These are phyloP conservation scores for Trichomycterus rosablanca DNA, from an alignment of 2,113 vertebrate genomes.

Conservation along the genomic window DNA sequence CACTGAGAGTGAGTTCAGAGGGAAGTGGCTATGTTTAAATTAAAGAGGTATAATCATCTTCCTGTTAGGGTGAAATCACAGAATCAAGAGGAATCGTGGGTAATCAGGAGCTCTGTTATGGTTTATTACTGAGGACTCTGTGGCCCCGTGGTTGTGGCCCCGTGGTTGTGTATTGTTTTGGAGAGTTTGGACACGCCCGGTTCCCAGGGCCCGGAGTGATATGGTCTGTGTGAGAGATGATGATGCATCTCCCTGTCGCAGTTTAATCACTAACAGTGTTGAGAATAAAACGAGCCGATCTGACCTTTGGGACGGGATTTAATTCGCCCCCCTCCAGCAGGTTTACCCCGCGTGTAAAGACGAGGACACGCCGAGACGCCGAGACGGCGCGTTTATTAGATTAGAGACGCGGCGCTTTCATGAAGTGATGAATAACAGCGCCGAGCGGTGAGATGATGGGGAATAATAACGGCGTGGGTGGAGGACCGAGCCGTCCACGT, in stretches of 20 bases:
- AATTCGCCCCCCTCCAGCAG: conserved; percentile 43
- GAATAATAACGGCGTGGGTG: conserved; percentile 35
- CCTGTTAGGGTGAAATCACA: too few relatives aligned
- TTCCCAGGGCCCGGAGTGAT: too few relatives aligned
- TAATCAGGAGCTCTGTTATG: too few relatives aligned
- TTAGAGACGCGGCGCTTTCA: conserved; percentile 40
- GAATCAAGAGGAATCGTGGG: too few relatives aligned
- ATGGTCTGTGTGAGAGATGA: conserved; percentile 22
- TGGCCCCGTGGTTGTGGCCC: too few relatives aligned
- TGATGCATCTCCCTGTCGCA: conserved; percentile 29
- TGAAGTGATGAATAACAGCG: conserved; percentile 42
- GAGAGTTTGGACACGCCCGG: too few relatives aligned
- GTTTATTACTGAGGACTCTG: too few relatives aligned
- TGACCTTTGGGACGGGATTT: conserved; percentile 47
- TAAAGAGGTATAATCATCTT: too few relatives aligned
- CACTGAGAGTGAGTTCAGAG: too few relatives aligned
- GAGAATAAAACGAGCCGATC: conserved; percentile 41
- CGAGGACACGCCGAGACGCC: conserved; percentile 24
- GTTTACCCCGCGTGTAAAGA: conserved; percentile 45
- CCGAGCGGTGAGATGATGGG: conserved; percentile 30
- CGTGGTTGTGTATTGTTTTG: too few relatives aligned
- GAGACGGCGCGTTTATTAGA: conserved; percentile 47
- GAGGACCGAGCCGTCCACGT: conserved; percentile 23
- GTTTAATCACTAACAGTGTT: conserved; percentile 43
- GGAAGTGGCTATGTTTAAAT: too few relatives aligned